These are phyloP conservation scores for Drosophila aff. DNA, from an alignment of 1,140 invertebrate genomes.

Conservation along the genomic window DNA sequence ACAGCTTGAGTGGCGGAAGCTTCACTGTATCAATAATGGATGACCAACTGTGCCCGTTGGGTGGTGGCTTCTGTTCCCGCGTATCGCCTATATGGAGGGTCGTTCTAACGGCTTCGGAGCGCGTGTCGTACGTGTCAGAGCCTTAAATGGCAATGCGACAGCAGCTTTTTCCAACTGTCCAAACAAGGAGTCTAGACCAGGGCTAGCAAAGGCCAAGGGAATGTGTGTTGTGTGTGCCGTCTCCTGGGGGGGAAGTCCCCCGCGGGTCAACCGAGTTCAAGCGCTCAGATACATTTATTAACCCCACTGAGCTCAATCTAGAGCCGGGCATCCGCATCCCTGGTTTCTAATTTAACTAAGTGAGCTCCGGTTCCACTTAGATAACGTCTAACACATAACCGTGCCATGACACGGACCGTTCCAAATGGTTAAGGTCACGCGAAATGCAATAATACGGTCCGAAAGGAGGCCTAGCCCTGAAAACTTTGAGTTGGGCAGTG, in stretches of 20 bases:
- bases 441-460: constrained; percentile 55
- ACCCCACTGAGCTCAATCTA: constrained; percentile 8
- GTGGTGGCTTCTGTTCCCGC: constrained; percentile 17
- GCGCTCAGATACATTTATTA: constrained; percentile 9
- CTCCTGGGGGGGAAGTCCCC: not conserved
- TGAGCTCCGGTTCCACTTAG: constrained; percentile 44
- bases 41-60: constrained; percentile 25
- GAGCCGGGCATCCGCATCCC: constrained; percentile 24
- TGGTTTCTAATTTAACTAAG: constrained; percentile 73
- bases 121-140: constrained; percentile 58
- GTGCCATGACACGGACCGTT: constrained; percentile 45
- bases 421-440: constrained; percentile 73
- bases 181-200: constrained; percentile 57
- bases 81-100: constrained; percentile 38
- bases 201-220: constrained; percentile 13
- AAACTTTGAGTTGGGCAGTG: not conserved
- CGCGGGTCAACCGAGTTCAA: constrained; percentile 35
- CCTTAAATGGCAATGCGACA: constrained; percentile 59
- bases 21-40: constrained; percentile 43
- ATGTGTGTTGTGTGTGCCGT: not conserved
- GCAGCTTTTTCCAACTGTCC: constrained; percentile 43
- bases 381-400: constrained; percentile 27
- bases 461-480: constrained; percentile 32
- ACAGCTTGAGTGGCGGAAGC: not conserved
- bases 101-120: constrained; percentile 58